A percentile compares a stretch with the other conserved stretches of the same genome.
phyloP scores from a whole-genome alignment of 1,140 invertebrate genomes.

The Drosophila pandora region DNA sequence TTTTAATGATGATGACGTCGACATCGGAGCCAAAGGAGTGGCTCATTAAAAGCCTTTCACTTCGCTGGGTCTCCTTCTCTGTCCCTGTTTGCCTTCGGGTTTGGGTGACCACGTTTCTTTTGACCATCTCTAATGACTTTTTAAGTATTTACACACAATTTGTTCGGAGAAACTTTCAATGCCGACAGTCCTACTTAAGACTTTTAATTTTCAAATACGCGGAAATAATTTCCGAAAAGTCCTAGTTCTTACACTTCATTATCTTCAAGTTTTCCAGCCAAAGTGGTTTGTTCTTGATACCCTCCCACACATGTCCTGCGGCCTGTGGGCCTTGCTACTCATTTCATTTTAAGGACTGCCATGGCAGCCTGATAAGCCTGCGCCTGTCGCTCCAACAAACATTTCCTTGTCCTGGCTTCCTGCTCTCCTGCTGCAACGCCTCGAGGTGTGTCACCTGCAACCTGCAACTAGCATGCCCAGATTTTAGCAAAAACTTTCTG shows the following conservation, averaged over 20 bases:
- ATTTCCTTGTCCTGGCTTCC: slow-evolving; percentile 48
- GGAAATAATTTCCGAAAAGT: background rate
- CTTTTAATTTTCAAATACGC: slow-evolving; percentile 26
- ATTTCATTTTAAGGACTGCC: slow-evolving; percentile 9
- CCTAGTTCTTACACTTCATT: slow-evolving; percentile 11
- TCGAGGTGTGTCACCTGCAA: slow-evolving; percentile 59
- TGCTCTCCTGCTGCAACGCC: slow-evolving; percentile 26
- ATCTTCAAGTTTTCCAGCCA: slow-evolving; percentile 31
- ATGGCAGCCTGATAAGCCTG: slow-evolving; percentile 46
- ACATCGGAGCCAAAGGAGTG: slow-evolving; percentile 3
- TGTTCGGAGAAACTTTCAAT: slow-evolving; percentile 58
- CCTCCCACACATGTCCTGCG: slow-evolving; percentile 43
- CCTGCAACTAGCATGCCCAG: slow-evolving; percentile 37
- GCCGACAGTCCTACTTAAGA: slow-evolving; percentile 47
- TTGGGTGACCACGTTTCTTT: slow-evolving; percentile 23
- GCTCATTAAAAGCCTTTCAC: slow-evolving; percentile 62
- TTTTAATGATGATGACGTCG: slow-evolving; percentile 58
- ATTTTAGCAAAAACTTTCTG: slow-evolving; percentile 23
- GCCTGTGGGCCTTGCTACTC: slow-evolving; percentile 6
- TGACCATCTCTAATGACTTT: slow-evolving; percentile 66
- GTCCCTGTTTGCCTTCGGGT: background rate
- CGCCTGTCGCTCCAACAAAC: slow-evolving; percentile 34
- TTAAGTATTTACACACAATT: slow-evolving; percentile 79
- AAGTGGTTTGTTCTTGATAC: slow-evolving; percentile 35
- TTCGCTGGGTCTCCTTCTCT: slow-evolving; percentile 1